Evolutionary conservation across 2,888 invertebrate genomes (phyloP).

Genomic region (Drosophila neonasuta): DNA sequence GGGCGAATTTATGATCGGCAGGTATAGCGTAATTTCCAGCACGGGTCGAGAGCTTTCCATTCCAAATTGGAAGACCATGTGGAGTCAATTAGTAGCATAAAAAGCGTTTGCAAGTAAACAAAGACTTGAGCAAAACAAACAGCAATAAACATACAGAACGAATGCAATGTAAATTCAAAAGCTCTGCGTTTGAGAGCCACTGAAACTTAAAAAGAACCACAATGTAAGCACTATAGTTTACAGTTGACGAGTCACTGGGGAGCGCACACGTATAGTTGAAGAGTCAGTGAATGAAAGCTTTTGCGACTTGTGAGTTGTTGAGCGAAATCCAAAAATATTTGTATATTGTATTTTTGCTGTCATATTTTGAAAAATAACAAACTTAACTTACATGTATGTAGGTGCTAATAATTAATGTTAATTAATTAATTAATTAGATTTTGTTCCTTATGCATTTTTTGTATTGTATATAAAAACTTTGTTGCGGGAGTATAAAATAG

Average conservation of each 20-base stretch:
- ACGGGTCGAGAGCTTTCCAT: conserved; percentile 42
- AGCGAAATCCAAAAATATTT: conserved; percentile 74
- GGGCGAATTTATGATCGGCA: conserved; percentile 5
- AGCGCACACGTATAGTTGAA: conserved; percentile 17
- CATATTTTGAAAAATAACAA: conserved; percentile 72
- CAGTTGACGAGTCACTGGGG: conserved; percentile 2
- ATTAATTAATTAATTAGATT: conserved; percentile 48
- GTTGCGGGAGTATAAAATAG: conserved; percentile 63
- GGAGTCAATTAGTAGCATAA: conserved; percentile 5
- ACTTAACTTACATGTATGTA: conserved; percentile 57
- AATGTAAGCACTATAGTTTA: not conserved
- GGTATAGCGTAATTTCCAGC: conserved; percentile 28
- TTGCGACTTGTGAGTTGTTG: conserved; percentile 31
- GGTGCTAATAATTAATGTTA: conserved; percentile 61
- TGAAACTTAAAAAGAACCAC: not conserved
- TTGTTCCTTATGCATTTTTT: conserved; percentile 19
- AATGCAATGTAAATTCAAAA: not conserved
- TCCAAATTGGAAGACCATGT: conserved; percentile 31
- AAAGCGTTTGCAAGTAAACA: conserved; percentile 48
- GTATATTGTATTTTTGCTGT: conserved; percentile 63
- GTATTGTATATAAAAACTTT: conserved; percentile 61
- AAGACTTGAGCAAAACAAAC: conserved; percentile 54
- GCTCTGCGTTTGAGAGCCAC: conserved; percentile 5
- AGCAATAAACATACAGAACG: conserved; percentile 19
- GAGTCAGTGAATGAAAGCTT: conserved; percentile 3